Conservation (phyloP, 92 coral and sea anemone genomes). For the Porites cylindrica region DNA sequence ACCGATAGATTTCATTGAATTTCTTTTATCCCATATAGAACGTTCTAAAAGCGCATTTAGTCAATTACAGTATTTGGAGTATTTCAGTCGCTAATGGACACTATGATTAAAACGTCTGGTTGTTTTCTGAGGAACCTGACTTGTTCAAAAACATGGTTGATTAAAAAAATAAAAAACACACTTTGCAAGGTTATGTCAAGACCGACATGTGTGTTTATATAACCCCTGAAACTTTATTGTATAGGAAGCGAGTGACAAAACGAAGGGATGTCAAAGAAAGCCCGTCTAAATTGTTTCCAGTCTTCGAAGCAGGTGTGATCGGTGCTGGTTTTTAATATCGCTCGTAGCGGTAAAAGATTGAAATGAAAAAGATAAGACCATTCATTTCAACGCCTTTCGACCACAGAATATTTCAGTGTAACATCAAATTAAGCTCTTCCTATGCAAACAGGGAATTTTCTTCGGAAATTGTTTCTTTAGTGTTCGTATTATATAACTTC, state of each 20-base stretch:
- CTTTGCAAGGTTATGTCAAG: background rate
- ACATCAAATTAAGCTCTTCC: background rate
- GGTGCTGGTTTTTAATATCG: too few species aligned
- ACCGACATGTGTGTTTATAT: constrained; percentile 1
- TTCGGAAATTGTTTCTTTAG: background rate
- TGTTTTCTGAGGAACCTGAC: background rate
- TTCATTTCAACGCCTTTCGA: constrained; percentile 15
- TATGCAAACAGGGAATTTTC: background rate
- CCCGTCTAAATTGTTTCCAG: constrained; percentile 23
- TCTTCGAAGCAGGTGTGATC: constrained; percentile 2
- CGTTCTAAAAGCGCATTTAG: too few species aligned
- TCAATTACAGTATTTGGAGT: too few species aligned
- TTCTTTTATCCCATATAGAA: too few species aligned
- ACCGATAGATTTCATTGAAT: background rate
- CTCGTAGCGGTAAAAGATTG: background rate
- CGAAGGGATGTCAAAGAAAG: background rate
- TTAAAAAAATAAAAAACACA: background rate
- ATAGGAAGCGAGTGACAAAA: constrained; percentile 24
- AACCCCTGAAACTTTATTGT: constrained; percentile 16
- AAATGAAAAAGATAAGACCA: background rate
- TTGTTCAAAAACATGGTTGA: background rate
- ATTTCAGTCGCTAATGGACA: background rate
- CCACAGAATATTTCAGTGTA: too few species aligned
- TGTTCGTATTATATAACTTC: background rate
- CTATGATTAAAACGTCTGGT: background rate